Conservation (phyloP, 2,113 vertebrate genomes). For the Brachypteracias leptosomus region DNA sequence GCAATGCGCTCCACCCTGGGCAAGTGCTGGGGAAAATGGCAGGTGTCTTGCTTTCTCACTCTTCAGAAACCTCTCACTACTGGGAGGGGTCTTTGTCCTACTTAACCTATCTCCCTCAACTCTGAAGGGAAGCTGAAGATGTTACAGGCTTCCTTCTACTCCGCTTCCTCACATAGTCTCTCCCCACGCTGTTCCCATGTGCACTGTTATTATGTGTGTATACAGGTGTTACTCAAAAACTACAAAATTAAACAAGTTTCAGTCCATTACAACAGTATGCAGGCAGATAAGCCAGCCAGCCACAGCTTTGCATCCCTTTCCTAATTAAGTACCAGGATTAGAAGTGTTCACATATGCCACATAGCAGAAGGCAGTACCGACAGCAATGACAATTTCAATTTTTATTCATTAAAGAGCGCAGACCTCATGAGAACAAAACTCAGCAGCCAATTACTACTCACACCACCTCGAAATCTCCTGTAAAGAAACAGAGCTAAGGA, state of each 20-base stretch:
- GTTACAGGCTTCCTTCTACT: background rate
- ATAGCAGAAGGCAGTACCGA: background rate
- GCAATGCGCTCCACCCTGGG: accelerated
- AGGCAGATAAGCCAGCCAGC: background rate
- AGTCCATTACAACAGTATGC: accelerated
- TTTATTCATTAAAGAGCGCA: background rate
- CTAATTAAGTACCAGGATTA: accelerated
- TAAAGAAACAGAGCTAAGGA: background rate
- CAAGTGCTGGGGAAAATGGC: accelerated
- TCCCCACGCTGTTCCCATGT: background rate
- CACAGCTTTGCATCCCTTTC: background rate
- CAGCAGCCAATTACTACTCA: background rate
- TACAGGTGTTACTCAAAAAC: background rate
- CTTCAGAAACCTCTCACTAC: background rate
- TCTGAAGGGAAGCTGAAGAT: background rate
- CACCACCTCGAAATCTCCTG: background rate
- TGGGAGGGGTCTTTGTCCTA: background rate
- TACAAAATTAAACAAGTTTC: background rate
- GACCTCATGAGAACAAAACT: background rate
- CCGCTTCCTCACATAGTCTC: background rate
- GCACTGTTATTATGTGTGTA: accelerated
- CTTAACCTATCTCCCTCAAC: background rate
- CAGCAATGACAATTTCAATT: background rate
- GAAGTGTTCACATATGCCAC: background rate
- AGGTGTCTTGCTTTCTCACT: background rate